These are phyloP conservation scores for Donacobius atricapilla DNA, from an alignment of 2,113 vertebrate genomes.

Conservation along the genomic window DNA sequence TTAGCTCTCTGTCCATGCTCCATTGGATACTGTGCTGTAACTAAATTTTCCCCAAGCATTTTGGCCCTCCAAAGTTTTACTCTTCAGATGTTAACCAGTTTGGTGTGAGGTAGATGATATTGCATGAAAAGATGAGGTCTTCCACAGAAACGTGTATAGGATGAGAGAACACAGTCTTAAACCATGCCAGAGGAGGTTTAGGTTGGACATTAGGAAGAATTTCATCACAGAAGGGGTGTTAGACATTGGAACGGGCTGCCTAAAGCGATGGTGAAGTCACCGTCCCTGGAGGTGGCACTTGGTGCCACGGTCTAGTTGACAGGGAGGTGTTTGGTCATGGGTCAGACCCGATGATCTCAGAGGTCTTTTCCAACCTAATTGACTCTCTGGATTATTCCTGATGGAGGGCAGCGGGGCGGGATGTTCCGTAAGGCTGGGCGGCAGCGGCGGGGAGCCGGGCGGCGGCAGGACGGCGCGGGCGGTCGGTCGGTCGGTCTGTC, in stretches of 20 bases:
- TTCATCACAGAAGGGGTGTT: background rate
- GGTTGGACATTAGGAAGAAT: background rate
- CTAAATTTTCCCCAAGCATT: fast-evolving
- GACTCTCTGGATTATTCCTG: background rate
- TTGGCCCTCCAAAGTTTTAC: background rate
- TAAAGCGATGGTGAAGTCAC: background rate
- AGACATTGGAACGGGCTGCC: background rate
- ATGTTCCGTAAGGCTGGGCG: fast-evolving
- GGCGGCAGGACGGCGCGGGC: background rate
- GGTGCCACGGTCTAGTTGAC: background rate
- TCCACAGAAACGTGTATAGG: background rate
- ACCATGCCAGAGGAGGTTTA: background rate
- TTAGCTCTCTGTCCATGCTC: fast-evolving
- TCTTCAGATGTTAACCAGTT: background rate
- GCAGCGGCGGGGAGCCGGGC: background rate
- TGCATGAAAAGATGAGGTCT: background rate
- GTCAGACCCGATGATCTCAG: background rate
- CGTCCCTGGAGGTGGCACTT: background rate
- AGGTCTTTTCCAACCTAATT: background rate
- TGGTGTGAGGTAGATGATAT: fast-evolving
- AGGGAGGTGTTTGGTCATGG: background rate
- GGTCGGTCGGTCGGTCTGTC: background rate
- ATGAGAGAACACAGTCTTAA: background rate
- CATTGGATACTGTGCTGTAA: fast-evolving
- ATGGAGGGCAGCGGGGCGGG: background rate